These are phyloP conservation scores for Lampris incognitus DNA, from an alignment of 2,113 vertebrate genomes.

Conservation along the genomic window DNA sequence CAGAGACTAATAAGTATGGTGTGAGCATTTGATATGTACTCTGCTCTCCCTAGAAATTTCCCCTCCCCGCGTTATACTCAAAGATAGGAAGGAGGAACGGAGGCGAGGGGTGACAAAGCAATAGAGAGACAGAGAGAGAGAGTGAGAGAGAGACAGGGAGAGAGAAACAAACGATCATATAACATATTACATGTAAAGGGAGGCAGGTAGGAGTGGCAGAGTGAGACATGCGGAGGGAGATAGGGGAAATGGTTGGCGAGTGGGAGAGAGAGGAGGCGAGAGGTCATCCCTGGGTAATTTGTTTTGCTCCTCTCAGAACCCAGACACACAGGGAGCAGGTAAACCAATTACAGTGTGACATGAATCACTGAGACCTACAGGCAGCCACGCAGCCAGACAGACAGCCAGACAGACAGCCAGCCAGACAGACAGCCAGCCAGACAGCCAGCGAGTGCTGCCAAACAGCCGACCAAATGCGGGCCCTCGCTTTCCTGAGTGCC, in stretches of 20 bases:
- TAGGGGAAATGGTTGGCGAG: slow-evolving; percentile 53
- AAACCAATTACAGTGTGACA: slow-evolving; percentile 83
- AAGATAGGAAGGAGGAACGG: slow-evolving; percentile 13
- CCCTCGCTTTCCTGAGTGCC: slow-evolving; percentile 49
- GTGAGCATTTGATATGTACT: too few species aligned
- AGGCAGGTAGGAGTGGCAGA: slow-evolving; percentile 34
- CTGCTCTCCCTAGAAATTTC: background rate
- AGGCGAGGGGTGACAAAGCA: background rate
- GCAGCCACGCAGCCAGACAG: slow-evolving; percentile 61
- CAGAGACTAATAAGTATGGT: too few species aligned
- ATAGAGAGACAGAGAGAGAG: slow-evolving; percentile 20
- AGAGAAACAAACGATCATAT: slow-evolving; percentile 37
- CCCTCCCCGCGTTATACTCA: slow-evolving; percentile 11
- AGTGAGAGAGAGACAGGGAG: slow-evolving; percentile 5
- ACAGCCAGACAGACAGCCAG: slow-evolving; percentile 33
- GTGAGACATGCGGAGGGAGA: slow-evolving; percentile 44
- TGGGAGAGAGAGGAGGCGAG: slow-evolving; percentile 63
- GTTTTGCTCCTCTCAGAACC: slow-evolving; percentile 79
- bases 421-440: slow-evolving; percentile 35
- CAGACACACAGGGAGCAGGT: slow-evolving; percentile 81
- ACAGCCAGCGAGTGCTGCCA: background rate
- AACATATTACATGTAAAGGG: slow-evolving; percentile 61
- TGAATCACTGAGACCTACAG: slow-evolving; percentile 79
- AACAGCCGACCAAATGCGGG: slow-evolving; percentile 26
- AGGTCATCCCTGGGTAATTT: slow-evolving; percentile 81